phyloP scores from a whole-genome alignment of 2,797 vertebrate genomes.

The Eidolon dupreanum region DNA sequence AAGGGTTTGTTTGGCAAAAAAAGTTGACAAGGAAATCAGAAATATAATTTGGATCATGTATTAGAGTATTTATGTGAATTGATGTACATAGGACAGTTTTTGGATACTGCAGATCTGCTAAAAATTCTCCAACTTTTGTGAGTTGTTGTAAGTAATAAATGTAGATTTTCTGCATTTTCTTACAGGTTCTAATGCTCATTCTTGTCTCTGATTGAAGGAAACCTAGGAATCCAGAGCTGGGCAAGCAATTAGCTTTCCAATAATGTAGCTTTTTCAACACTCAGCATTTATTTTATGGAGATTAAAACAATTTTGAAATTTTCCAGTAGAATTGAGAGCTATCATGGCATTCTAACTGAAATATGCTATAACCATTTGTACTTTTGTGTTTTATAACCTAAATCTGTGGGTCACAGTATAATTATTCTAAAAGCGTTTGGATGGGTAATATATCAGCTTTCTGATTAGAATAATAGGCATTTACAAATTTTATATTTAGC shows the following conservation, averaged over 20 bases:
- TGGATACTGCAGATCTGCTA: not conserved
- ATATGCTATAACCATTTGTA: not conserved
- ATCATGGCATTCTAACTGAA: slow-evolving; percentile 12
- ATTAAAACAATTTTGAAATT: not conserved
- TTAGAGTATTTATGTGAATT: not conserved
- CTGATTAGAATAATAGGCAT: not conserved
- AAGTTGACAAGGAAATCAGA: not conserved
- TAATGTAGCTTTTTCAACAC: not conserved
- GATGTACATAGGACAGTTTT: not conserved
- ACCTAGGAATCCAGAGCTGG: not conserved
- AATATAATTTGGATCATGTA: not conserved
- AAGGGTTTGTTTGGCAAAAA: not conserved
- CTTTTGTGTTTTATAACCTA: slow-evolving; percentile 32
- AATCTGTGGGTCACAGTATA: not conserved
- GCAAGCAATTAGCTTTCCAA: not conserved
- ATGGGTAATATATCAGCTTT: not conserved
- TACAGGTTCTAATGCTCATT: not conserved
- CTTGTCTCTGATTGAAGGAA: not conserved
- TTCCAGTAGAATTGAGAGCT: not conserved
- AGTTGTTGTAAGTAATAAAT: not conserved
- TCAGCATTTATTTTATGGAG: not conserved
- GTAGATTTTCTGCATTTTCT: not conserved
- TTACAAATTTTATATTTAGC: not conserved
- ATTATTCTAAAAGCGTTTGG: not conserved
- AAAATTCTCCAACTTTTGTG: not conserved